These are phyloP conservation scores for Resseliella maxima DNA, from an alignment of 2,888 invertebrate species.

Conservation along the genomic window DNA sequence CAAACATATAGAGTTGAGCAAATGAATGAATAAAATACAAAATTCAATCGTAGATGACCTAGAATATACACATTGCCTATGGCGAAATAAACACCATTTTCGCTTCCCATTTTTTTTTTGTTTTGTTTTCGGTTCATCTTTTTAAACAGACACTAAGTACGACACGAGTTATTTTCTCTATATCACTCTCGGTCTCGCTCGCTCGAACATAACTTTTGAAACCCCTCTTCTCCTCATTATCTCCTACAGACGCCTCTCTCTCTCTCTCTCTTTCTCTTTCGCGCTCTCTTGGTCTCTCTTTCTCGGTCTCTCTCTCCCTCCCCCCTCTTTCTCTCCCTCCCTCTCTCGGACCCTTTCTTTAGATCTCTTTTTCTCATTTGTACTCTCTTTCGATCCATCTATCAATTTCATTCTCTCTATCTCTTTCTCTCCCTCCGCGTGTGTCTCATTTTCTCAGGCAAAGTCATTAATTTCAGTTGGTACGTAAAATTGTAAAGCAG, in stretches of 20 bases:
- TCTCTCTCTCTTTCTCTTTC: no score
- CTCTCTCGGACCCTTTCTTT: no score
- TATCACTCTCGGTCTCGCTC: no score
- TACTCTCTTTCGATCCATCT: no score
- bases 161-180: neutral
- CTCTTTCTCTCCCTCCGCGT: neutral
- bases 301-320: no score
- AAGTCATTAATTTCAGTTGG: slow-evolving; percentile 30
- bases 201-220: no score
- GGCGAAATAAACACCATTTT: slow-evolving; percentile 8
- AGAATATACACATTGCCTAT: slow-evolving; percentile 16
- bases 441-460: neutral
- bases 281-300: no score
- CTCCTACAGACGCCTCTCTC: no score
- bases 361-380: neutral
- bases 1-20: neutral
- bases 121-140: neutral
- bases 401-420: no score
- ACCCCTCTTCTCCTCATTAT: no score
- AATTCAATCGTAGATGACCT: slow-evolving; percentile 23
- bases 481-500: neutral
- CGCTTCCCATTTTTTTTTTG: neutral
- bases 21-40: neutral
- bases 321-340: no score
- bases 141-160: neutral